Base-by-base conservation (phyloP, 2,113 vertebrate genomes). In the Sarotherodon lohbergeri region DNA sequence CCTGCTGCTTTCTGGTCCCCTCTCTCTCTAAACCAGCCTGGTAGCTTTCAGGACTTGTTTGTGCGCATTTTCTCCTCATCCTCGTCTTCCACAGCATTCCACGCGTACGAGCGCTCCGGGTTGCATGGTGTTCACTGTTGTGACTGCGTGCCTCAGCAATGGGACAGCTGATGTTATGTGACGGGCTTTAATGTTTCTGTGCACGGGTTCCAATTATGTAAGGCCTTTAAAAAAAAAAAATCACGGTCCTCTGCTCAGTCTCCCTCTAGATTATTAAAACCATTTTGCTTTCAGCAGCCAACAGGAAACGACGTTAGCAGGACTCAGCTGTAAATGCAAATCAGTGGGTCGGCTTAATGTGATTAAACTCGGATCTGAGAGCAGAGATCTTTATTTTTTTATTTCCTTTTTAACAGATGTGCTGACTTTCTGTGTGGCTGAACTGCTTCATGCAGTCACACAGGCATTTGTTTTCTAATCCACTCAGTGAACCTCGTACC, bases 311-410 rank as follows among this genome's bases (percentile, higher is more conserved):
- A 82, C 82, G 29, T 83, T 56, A 83, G 86, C 82, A 61, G 84
- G 89, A 85, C 91, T 89, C 83, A 89, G 90, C 88, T 92, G 90
- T 85, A 84, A 55, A 80, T 82, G 83, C 43, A 89, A 88, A 91
- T 83, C 85, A 81, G 52, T 83, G 57, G 59, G 5, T 88, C n/a
- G 24, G 80, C 41, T 83, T 87, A 86, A 93, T 85, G 83, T 86
- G 84, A 91, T 89, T 92, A 86, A 92, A 80, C 63, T 87, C 80
- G 2, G 57, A 71, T 86, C 80, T 86, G 61, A 89, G 55, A 56
- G 56, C 80, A 73, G 61, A 83, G 82, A 50, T 50, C 27, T 68
- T 68, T 66, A 22, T 81, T 43, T 78, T 9, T 81, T 81, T 54
- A 12, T 39, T 52, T 6, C 56, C 9, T 56, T 50, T 71, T 54